A percentile compares a stretch with the other conserved stretches of the same genome.
These are phyloP conservation scores for Illadopsis cleaveri DNA, from an alignment of 2,113 vertebrate species.

Conservation along the genomic window DNA sequence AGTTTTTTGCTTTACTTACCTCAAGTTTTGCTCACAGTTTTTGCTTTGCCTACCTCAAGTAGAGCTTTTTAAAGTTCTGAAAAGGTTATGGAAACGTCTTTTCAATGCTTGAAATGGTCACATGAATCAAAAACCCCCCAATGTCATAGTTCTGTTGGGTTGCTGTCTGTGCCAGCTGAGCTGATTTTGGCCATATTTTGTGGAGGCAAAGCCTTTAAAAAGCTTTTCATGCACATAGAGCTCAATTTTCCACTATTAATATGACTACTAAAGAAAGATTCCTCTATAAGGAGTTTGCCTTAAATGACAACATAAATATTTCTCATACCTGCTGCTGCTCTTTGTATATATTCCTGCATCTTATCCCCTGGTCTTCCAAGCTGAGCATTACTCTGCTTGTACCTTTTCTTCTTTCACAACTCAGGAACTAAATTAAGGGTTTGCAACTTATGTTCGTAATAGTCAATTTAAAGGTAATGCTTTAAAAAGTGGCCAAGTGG, in stretches of 20 bases:
- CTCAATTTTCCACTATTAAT: constrained; percentile 3
- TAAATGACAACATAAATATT: neutral
- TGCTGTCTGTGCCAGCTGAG: neutral
- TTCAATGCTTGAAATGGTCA: constrained; percentile 26
- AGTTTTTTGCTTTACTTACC: constrained; percentile 12
- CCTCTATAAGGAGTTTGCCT: neutral
- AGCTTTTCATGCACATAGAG: neutral
- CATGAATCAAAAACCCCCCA: neutral
- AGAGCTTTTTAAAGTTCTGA: constrained; percentile 1
- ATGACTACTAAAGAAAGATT: neutral
- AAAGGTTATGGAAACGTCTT: constrained; percentile 8
- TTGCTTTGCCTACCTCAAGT: constrained; percentile 21
- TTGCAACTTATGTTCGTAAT: neutral
- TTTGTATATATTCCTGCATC: neutral
- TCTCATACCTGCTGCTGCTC: neutral
- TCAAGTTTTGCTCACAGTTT: neutral
- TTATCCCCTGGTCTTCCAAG: neutral
- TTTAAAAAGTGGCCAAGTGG: neutral
- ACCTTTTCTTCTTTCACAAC: neutral
- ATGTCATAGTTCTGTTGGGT: neutral
- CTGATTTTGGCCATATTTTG: neutral
- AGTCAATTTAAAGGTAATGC: neutral
- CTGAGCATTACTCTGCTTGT: neutral
- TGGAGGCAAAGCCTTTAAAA: neutral
- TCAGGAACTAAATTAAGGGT: neutral